Percentiles rank a stretch among this genome's conserved stretches.
These are phyloP conservation scores for Hippopotamus amphibius DNA, from an alignment of 2,113 vertebrate genomes.

Conservation along the genomic window DNA sequence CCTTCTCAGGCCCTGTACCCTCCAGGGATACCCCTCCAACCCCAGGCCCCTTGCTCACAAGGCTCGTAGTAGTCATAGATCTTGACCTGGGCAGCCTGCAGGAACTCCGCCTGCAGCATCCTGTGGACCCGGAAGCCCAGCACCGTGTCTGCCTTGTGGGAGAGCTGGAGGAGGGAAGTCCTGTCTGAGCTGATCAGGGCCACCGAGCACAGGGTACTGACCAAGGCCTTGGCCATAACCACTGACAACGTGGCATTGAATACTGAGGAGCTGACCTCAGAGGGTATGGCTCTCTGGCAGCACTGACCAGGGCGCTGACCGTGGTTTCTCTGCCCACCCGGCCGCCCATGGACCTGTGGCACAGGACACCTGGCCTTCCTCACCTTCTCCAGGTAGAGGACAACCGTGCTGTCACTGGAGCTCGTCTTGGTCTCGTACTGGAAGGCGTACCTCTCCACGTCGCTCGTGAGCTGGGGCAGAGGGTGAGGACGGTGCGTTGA, in stretches of 20 bases:
- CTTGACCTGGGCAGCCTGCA: slow-evolving; percentile 88
- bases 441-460: slow-evolving; percentile 88
- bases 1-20: too few species aligned
- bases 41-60: slow-evolving; percentile 19
- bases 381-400: slow-evolving; percentile 91
- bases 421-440: slow-evolving; percentile 88
- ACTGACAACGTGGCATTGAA: not conserved
- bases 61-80: slow-evolving; percentile 89
- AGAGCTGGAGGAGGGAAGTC: slow-evolving; percentile 54
- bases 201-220: not conserved
- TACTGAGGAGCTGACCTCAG: not conserved
- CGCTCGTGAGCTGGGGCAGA: slow-evolving; percentile 85
- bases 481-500: not conserved
- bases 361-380: slow-evolving; percentile 59
- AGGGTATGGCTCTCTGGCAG: not conserved
- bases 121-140: slow-evolving; percentile 88
- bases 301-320: not conserved
- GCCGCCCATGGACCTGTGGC: slow-evolving; percentile 83
- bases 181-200: not conserved
- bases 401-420: slow-evolving; percentile 87
- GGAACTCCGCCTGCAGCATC: slow-evolving; percentile 86
- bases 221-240: not conserved
- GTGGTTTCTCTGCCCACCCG: not conserved
- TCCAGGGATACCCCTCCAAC: rapidly evolving
- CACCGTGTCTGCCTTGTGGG: slow-evolving; percentile 85